Conservation (phyloP, 2,113 vertebrate species). For the Trinectes maculatus region DNA sequence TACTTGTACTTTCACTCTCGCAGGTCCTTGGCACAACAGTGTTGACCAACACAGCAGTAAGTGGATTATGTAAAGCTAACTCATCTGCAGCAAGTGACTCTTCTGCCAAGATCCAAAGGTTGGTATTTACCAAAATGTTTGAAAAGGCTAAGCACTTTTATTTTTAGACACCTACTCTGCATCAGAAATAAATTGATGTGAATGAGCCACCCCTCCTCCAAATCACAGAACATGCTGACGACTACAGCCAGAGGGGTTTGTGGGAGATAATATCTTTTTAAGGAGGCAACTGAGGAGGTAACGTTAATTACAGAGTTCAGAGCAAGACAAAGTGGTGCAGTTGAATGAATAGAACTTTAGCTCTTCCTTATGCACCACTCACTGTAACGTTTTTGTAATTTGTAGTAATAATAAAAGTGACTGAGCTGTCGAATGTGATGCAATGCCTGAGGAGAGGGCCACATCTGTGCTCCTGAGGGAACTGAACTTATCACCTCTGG, state of each 20-base stretch:
- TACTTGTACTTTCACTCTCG: background rate
- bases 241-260: background rate
- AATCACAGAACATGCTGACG: background rate
- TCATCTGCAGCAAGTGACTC: background rate
- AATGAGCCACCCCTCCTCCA: background rate
- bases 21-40: background rate
- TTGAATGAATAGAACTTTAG: background rate
- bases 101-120: constrained; percentile 19
- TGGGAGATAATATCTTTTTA: background rate
- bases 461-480: constrained; percentile 58
- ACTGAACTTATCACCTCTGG: constrained; percentile 53
- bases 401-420: background rate
- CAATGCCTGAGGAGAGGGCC: constrained; percentile 11
- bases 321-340: background rate
- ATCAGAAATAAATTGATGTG: constrained; percentile 15
- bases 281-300: constrained; percentile 35
- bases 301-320: constrained; percentile 24
- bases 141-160: constrained; percentile 32
- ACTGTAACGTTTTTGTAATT: background rate
- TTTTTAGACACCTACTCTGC: constrained; percentile 42
- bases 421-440: background rate
- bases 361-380: background rate
- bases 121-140: constrained; percentile 22
- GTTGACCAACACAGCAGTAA: constrained; percentile 24
- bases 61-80: constrained; percentile 37